phyloP scores from a whole-genome alignment of 1,140 invertebrate species.

The Musca domestica region DNA sequence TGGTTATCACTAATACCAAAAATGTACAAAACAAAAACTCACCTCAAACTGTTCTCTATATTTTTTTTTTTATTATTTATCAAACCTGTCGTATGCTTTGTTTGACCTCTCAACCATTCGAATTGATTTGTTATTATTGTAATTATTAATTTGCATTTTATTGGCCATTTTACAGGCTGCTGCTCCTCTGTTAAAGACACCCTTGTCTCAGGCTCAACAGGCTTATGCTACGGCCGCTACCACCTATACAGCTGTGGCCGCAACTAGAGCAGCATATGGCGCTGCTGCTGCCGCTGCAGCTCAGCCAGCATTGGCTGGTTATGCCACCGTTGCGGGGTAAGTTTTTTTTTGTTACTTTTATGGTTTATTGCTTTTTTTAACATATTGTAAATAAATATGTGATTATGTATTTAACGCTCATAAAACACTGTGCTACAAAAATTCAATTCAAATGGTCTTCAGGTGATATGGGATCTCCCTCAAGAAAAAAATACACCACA shows the following conservation, averaged over 20 bases:
- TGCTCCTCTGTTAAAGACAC: constrained; percentile 67
- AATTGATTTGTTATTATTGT: no score
- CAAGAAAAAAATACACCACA: no score
- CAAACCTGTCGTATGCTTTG: no score
- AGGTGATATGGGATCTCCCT: no score
- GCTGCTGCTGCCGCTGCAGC: constrained; percentile 79
- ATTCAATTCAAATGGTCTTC: no score
- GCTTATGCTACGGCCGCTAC: constrained; percentile 67
- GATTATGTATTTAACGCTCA: neutral
- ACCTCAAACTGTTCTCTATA: neutral
- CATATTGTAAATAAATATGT: neutral
- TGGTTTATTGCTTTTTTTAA: no score
- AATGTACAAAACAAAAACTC: neutral
- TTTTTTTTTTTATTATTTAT: constrained; percentile 5
- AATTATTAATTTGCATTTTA: no score
- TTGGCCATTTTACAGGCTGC: constrained; percentile 60
- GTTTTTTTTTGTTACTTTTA: no score
- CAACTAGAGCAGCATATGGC: constrained; percentile 76
- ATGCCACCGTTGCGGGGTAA: constrained; percentile 57
- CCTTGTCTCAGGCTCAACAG: constrained; percentile 63
- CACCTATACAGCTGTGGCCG: constrained; percentile 77
- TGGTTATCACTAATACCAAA: no score
- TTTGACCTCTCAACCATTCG: no score
- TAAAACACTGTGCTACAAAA: neutral
- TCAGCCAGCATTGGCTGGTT: constrained; percentile 71